Conservation (phyloP, 2,888 invertebrate genomes). For the Mechanitis messenoides region DNA sequence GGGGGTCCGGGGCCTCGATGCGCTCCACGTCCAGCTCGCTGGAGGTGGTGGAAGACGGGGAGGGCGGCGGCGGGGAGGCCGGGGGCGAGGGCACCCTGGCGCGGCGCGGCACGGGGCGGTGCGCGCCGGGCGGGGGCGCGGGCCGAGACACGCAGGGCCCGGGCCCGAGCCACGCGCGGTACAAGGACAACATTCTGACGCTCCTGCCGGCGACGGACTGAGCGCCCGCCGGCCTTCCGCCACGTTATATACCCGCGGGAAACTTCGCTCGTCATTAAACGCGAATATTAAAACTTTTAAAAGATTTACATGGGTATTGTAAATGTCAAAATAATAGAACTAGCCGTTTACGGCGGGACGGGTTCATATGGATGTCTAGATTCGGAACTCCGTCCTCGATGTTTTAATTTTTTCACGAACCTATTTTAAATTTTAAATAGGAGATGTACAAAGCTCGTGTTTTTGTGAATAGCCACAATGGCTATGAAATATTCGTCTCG, state of each 20-base stretch:
- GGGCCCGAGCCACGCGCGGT: constrained; percentile 74
- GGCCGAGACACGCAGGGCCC: constrained; percentile 66
- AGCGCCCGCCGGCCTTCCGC: constrained; percentile 23
- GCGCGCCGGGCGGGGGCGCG: constrained; percentile 69
- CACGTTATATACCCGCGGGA: constrained; percentile 42
- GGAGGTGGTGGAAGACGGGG: constrained; percentile 61
- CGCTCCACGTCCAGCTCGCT: constrained; percentile 67
- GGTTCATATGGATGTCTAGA: not conserved
- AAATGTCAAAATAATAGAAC: not conserved
- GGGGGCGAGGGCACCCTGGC: constrained; percentile 58
- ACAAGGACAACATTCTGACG: constrained; percentile 65
- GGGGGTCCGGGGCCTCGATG: constrained; percentile 52
- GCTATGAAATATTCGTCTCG: constrained; percentile 40
- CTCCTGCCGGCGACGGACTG: constrained; percentile 43
- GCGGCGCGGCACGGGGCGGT: constrained; percentile 62
- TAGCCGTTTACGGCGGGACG: constrained; percentile 1
- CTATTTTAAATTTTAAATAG: constrained; percentile 22
- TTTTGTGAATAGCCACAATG: constrained; percentile 31
- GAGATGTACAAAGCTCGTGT: constrained; percentile 30
- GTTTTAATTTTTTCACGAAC: constrained; percentile 20
- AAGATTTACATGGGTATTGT: constrained; percentile 14
- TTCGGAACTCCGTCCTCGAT: constrained; percentile 17
- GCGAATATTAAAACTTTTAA: constrained; percentile 16
- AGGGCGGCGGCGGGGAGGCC: constrained; percentile 51
- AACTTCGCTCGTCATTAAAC: constrained; percentile 14